These are phyloP conservation scores for Leucopternis melanops DNA, from an alignment of 2,113 vertebrate species.

Conservation along the genomic window DNA sequence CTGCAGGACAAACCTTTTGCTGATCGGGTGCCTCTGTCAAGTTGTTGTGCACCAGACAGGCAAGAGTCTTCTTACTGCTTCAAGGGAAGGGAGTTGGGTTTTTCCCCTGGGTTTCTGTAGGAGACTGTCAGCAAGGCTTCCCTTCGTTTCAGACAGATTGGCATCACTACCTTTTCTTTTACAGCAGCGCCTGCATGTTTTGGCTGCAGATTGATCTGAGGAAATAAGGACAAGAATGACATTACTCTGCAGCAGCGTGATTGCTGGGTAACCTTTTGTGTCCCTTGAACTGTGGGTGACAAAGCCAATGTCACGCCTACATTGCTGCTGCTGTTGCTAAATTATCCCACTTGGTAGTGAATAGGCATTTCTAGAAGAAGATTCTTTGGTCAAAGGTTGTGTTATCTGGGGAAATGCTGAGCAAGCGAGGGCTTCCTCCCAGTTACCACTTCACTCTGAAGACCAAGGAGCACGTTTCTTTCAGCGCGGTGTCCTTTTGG, in stretches of 20 bases:
- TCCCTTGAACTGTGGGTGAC: neutral
- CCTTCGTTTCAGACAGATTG: neutral
- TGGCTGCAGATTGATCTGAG: neutral
- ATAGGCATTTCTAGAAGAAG: neutral
- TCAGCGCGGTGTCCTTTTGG: neutral
- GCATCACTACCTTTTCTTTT: neutral
- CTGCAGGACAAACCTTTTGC: neutral
- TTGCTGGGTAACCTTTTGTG: neutral
- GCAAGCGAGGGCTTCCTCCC: neutral
- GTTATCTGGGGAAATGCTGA: neutral
- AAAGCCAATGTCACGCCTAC: neutral
- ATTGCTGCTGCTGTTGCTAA: neutral
- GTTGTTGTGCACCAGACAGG: neutral
- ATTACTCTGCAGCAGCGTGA: neutral
- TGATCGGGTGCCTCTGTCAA: neutral
- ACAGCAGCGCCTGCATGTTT: accelerated
- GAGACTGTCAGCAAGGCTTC: neutral
- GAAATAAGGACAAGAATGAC: neutral
- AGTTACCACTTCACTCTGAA: neutral
- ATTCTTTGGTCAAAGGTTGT: neutral
- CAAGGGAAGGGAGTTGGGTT: neutral
- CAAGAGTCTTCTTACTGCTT: neutral
- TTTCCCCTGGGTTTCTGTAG: neutral
- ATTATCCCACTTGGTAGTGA: neutral
- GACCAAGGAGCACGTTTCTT: neutral